A percentile compares a stretch with the other conserved stretches of the same genome.
Conservation (phyloP, 2,113 vertebrate genomes). For the Ceyx cyanopectus region DNA sequence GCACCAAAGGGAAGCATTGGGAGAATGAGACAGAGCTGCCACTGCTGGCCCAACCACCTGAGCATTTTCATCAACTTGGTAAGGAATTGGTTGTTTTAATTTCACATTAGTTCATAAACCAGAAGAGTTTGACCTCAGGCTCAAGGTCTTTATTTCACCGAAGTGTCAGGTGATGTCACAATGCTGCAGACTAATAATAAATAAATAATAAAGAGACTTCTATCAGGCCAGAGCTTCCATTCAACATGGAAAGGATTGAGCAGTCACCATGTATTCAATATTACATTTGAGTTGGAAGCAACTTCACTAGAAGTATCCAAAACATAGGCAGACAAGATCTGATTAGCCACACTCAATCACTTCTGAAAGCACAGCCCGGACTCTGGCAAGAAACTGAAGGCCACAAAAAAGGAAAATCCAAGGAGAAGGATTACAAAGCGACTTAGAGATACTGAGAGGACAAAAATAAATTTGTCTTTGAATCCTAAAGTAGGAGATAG, state of each 20-base stretch:
- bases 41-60: neutral
- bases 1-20: neutral
- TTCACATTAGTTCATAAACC: neutral
- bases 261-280: neutral
- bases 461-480: neutral
- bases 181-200: too few species aligned
- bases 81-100: neutral
- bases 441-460: neutral
- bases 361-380: neutral
- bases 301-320: neutral
- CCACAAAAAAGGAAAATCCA: neutral
- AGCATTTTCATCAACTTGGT: fast-evolving
- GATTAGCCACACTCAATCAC: fast-evolving
- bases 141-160: neutral
- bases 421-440: neutral
- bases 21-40: neutral
- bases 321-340: fast-evolving
- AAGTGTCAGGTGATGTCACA: too few species aligned
- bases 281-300: neutral
- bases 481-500: neutral
- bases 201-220: neutral
- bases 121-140: neutral
- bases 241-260: neutral
- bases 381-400: neutral
- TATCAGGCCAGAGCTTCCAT: neutral